Conservation (phyloP, 2,888 invertebrate genomes). For the Galerucella nymphaeae region DNA sequence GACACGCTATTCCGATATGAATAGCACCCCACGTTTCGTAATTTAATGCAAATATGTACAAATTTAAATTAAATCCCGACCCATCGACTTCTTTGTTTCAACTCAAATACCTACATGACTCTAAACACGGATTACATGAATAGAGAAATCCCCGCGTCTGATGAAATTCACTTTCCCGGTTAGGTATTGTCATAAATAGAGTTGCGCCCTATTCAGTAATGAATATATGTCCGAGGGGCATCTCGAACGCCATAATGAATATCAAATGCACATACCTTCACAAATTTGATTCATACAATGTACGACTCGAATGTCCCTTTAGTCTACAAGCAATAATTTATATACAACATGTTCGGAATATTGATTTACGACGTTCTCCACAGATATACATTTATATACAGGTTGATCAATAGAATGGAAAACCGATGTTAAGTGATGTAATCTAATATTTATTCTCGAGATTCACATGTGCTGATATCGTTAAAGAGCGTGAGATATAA, state of each 20-base stretch:
- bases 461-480: too few species aligned
- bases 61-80: conserved; percentile 33
- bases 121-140: conserved; percentile 27
- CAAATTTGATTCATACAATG: conserved; percentile 44
- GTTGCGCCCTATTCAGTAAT: conserved; percentile 39
- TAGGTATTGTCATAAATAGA: conserved; percentile 39
- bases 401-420: conserved; percentile 24
- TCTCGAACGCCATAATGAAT: conserved; percentile 36
- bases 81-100: conserved; percentile 35
- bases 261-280: conserved; percentile 45
- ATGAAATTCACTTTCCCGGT: conserved; percentile 32
- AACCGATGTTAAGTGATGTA: conserved; percentile 20
- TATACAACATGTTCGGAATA: conserved; percentile 40
- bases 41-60: conserved; percentile 34
- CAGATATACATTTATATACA: conserved; percentile 20
- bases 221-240: conserved; percentile 40
- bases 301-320: conserved; percentile 39
- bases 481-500: too few species aligned
- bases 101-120: conserved; percentile 26
- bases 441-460: not conserved
- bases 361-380: conserved; percentile 34
- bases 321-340: conserved; percentile 40
- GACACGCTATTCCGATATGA: conserved; percentile 22
- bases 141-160: conserved; percentile 28
- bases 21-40: conserved; percentile 22